Evolutionary conservation across 2,888 invertebrate species (phyloP).

Genomic region (Drosophila incognita): DNA sequence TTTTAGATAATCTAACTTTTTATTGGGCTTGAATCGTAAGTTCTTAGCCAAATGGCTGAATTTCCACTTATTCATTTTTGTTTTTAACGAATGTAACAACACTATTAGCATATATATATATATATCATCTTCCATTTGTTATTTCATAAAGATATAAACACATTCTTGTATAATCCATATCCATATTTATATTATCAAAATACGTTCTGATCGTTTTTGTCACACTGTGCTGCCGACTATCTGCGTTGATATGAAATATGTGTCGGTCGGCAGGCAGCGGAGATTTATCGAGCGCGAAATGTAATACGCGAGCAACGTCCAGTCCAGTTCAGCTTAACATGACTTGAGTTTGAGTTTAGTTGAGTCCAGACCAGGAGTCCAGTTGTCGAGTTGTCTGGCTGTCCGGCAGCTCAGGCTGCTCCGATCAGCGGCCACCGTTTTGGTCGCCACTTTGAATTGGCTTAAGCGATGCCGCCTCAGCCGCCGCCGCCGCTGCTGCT

Average conservation of each 20-base stretch:
- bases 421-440: slow-evolving; percentile 67
- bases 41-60: background rate
- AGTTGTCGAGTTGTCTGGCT: slow-evolving; percentile 30
- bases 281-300: slow-evolving; percentile 85
- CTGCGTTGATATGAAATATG: slow-evolving; percentile 82
- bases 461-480: slow-evolving; percentile 74
- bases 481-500: slow-evolving; percentile 41
- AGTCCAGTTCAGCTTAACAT: slow-evolving; percentile 20
- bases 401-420: slow-evolving; percentile 42
- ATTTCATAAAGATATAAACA: background rate
- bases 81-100: background rate
- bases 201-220: background rate
- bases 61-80: background rate
- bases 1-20: background rate
- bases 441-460: slow-evolving; percentile 77
- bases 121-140: background rate
- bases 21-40: background rate
- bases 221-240: slow-evolving; percentile 63
- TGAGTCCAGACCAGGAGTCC: slow-evolving; percentile 23
- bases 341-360: slow-evolving; percentile 29
- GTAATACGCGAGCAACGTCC: slow-evolving; percentile 82
- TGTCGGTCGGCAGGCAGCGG: slow-evolving; percentile 76
- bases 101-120: background rate
- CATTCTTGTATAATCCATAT: too few species aligned
- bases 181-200: background rate